Percentiles rank a stretch among this genome's conserved stretches.
phyloP scores from a whole-genome alignment of 2,888 invertebrate species.

The Syritta pipiens region DNA sequence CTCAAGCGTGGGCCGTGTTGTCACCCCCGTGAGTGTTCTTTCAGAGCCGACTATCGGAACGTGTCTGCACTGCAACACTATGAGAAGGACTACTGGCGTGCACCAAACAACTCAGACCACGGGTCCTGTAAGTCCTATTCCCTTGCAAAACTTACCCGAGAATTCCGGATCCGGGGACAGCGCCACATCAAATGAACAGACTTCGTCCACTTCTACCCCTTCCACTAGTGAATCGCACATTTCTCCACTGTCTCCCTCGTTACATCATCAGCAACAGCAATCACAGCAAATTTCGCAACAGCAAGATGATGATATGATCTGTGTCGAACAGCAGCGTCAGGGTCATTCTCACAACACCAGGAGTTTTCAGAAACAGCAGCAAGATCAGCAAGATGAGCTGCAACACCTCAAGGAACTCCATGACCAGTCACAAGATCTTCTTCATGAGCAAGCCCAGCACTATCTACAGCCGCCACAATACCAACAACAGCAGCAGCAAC shows the following conservation, averaged over 20 bases:
- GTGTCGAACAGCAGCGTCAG: conserved; percentile 65
- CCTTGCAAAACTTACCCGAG: conserved; percentile 72
- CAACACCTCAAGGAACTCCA: conserved; percentile 42
- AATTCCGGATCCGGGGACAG: conserved; percentile 32
- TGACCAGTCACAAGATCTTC: conserved; percentile 24
- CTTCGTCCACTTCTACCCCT: conserved; percentile 69
- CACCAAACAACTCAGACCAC: conserved; percentile 80
- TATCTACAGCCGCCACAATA: conserved; percentile 29
- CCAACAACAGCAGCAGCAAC: conserved; percentile 54
- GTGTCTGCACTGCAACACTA: conserved; percentile 78
- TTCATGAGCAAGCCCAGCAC: conserved; percentile 50
- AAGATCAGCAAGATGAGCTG: conserved; percentile 34
- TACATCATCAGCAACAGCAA: conserved; percentile 61
- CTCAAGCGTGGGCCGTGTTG: conserved; percentile 70
- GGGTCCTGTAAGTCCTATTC: conserved; percentile 79
- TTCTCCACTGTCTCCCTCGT: conserved; percentile 70
- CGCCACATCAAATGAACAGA: conserved; percentile 51
- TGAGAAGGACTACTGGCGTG: conserved; percentile 78
- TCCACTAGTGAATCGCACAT: conserved; percentile 72
- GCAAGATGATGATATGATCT: conserved; percentile 45
- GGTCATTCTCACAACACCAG: conserved; percentile 10
- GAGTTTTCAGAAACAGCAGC: conserved; percentile 40
- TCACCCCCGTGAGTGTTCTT: conserved; percentile 72
- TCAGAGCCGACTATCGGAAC: conserved; percentile 73
- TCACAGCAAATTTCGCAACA: conserved; percentile 58